These are phyloP conservation scores for Biston stratarius DNA, from an alignment of 2,888 invertebrate genomes.

Conservation along the genomic window DNA sequence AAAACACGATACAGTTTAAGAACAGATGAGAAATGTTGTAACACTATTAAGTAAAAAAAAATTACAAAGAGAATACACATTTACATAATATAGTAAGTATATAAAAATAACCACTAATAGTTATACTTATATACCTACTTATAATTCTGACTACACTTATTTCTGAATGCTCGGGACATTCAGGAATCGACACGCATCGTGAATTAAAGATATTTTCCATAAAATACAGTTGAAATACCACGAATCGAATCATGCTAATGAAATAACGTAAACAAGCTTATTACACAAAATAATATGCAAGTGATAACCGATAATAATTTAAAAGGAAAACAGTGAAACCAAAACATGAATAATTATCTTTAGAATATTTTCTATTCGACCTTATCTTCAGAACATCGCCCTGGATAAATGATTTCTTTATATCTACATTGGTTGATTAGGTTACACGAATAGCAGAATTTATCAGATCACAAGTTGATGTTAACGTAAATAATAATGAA, in stretches of 20 bases:
- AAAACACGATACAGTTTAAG: no score
- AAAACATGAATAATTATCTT: neutral
- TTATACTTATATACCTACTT: no score
- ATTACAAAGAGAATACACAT: no score
- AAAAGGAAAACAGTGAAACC: conserved; percentile 25
- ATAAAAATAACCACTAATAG: no score
- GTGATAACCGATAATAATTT: conserved; percentile 23
- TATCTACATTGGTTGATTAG: neutral
- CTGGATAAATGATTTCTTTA: conserved; percentile 19
- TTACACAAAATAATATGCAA: conserved; percentile 7
- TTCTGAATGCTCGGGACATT: no score
- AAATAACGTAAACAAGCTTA: conserved; percentile 11
- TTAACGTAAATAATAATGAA: neutral
- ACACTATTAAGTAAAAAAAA: no score
- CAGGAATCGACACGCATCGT: no score
- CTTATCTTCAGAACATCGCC: conserved; percentile 26
- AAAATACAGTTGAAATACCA: conserved; percentile 4
- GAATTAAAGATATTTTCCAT: neutral
- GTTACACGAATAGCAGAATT: neutral
- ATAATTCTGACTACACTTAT: no score
- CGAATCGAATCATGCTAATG: conserved; percentile 14
- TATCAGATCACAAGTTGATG: neutral
- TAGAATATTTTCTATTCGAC: conserved; percentile 18
- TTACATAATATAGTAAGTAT: no score
- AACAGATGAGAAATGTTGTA: no score